Evolutionary conservation across 2,113 vertebrate genomes (phyloP), one percentile per base, ranked within the genome.

Genomic region (Sebastes schlegelii): DNA sequence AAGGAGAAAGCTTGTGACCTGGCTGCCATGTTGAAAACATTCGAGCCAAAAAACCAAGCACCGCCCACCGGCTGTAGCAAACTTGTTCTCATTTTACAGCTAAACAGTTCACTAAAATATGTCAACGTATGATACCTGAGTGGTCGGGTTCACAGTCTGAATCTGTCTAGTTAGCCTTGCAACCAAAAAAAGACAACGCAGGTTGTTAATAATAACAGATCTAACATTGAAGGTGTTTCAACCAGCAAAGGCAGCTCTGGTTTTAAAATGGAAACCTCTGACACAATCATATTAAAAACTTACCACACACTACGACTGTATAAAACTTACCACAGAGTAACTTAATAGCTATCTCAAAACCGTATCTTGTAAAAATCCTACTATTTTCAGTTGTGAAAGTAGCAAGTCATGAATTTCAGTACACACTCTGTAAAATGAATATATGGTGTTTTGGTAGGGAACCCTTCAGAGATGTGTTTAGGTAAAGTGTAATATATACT

Each of bases 381-480:
- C 69, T 46, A 26, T 17, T 63, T 80, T 68, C 34, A 79, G 4
- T 34, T 12, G 19, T 17, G 14, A 83, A 77, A 71, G 64, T 7
- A 72, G 0, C 2, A 21, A 54, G 70, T 84, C 70, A 63, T 77
- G 8, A 70, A 71, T 80, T 73, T 67, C 40, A 52, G 68, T 3
- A 76, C 77, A 74, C 6, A 48, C 0, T 34, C 34, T 45, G 46
- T 62, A 81, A 40, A 86, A 80, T 5, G 26, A 65, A 74, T 45
- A 34, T n/a, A 48, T 45, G 40, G 8, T 78, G 23, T 77, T 77
- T 43, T 74, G 58, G 13, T 49, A 51, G n/a, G 40, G 19, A 52
- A 45, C 7, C 46, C 42, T 64, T 1, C 9, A 71, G 40, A 82
- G 49, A 68, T 77, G 77, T 79, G 77, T 91, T 88, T 74, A 71